Conservation (phyloP, 2,113 vertebrate genomes). For the Hypanus sabinus region DNA sequence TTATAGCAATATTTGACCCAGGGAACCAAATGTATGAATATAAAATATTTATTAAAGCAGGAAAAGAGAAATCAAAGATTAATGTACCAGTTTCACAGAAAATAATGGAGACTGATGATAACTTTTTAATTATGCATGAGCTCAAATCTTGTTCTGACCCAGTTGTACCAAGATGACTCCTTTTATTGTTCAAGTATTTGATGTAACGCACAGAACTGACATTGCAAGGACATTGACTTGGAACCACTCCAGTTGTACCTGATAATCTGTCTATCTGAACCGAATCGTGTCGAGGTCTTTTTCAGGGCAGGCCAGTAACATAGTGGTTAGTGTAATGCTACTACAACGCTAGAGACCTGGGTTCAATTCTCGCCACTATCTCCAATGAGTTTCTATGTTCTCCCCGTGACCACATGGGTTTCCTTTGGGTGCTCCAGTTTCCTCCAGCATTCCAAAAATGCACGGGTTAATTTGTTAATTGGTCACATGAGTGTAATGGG, state of each 20-base stretch:
- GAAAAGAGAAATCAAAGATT: slow-evolving; percentile 28
- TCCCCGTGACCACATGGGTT: too few species aligned
- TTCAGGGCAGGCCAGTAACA: too few species aligned
- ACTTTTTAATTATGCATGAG: not conserved
- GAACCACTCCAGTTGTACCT: not conserved
- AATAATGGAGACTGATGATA: slow-evolving; percentile 33
- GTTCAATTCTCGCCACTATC: too few species aligned
- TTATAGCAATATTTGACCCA: not conserved
- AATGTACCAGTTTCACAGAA: slow-evolving; percentile 19
- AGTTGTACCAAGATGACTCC: not conserved
- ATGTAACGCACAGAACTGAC: not conserved
- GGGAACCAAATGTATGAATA: not conserved
- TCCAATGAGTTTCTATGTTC: too few species aligned
- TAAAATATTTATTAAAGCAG: slow-evolving; percentile 30
- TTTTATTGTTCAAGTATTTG: slow-evolving; percentile 25
- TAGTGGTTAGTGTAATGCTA: too few species aligned
- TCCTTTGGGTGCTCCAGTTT: too few species aligned
- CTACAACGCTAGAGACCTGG: too few species aligned
- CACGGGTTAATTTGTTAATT: too few species aligned
- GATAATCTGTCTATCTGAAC: too few species aligned
- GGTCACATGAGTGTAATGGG: too few species aligned
- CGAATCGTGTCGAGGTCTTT: too few species aligned
- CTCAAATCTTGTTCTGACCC: not conserved
- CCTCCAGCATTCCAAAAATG: too few species aligned
- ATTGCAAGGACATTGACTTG: not conserved